phyloP scores from a whole-genome alignment of 2,888 invertebrate species.

The Tridacna crocea region DNA sequence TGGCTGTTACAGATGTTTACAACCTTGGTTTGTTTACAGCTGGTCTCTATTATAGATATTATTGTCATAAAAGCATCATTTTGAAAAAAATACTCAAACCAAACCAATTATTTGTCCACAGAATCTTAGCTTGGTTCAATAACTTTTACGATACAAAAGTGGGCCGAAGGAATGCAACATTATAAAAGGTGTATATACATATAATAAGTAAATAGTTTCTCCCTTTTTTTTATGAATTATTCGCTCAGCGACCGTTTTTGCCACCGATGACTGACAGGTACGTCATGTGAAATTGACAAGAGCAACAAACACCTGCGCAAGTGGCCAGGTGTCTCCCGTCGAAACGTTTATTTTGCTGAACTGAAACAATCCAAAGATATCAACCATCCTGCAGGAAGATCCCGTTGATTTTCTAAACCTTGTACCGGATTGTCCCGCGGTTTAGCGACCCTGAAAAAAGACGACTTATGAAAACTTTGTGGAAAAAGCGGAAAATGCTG shows the following conservation, averaged over 20 bases:
- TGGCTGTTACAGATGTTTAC: too few relatives aligned
- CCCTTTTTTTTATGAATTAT: not conserved
- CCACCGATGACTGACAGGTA: slow-evolving; percentile 48
- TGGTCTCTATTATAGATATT: too few relatives aligned
- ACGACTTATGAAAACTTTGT: too few relatives aligned
- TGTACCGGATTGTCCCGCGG: too few relatives aligned
- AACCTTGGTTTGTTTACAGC: too few relatives aligned
- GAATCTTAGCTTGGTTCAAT: not conserved
- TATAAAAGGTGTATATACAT: not conserved
- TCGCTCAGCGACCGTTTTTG: slow-evolving; percentile 35
- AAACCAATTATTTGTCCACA: not conserved
- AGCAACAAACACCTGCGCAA: slow-evolving; percentile 49
- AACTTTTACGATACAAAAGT: not conserved
- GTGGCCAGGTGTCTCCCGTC: slow-evolving; percentile 46
- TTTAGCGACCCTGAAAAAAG: not conserved
- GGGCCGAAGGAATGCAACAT: slow-evolving; percentile 3
- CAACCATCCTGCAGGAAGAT: too few relatives aligned
- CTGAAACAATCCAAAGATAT: too few relatives aligned
- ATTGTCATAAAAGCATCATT: too few relatives aligned
- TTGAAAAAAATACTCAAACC: too few relatives aligned
- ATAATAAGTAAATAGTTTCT: not conserved
- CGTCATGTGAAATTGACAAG: slow-evolving; percentile 51
- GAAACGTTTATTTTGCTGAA: too few relatives aligned
- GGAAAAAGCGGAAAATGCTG: too few relatives aligned
- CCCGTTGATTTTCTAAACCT: too few relatives aligned